phyloP scores from a whole-genome alignment of 1,140 invertebrate species.

The Colletes gigas region DNA sequence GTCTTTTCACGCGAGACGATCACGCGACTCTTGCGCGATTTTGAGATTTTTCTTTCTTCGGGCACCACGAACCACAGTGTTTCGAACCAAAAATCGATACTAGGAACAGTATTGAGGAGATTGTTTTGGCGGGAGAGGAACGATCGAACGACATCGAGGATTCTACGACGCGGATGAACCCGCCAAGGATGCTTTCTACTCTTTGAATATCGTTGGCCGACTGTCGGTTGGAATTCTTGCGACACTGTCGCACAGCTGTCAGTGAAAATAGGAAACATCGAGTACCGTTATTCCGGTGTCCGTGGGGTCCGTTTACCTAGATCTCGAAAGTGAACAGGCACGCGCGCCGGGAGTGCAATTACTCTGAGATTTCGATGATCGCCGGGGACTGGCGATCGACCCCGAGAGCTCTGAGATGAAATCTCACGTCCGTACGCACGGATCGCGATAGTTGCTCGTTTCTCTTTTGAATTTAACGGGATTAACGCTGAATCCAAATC shows the following conservation, averaged over 20 bases:
- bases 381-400: neutral
- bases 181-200: too few species aligned
- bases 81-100: too few species aligned
- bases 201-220: neutral
- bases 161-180: too few species aligned
- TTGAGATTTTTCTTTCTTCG: too few species aligned
- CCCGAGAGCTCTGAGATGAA: neutral
- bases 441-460: too few species aligned
- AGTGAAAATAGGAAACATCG: conserved; percentile 49
- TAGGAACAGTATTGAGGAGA: too few species aligned
- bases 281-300: conserved; percentile 44
- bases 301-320: conserved; percentile 44
- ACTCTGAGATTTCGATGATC: conserved; percentile 4
- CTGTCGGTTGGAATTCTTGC: neutral
- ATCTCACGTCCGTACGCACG: neutral
- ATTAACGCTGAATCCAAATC: too few species aligned
- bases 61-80: too few species aligned
- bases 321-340: conserved; percentile 47
- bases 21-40: neutral
- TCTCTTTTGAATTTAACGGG: too few species aligned
- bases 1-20: conserved; percentile 11
- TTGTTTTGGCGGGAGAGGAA: neutral
- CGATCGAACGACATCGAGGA: too few species aligned
- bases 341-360: conserved; percentile 36
- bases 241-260: conserved; percentile 39